Percentiles rank a stretch among this genome's conserved stretches.
These are phyloP conservation scores for Empis stercorea DNA, from an alignment of 2,888 invertebrate genomes.

Conservation along the genomic window DNA sequence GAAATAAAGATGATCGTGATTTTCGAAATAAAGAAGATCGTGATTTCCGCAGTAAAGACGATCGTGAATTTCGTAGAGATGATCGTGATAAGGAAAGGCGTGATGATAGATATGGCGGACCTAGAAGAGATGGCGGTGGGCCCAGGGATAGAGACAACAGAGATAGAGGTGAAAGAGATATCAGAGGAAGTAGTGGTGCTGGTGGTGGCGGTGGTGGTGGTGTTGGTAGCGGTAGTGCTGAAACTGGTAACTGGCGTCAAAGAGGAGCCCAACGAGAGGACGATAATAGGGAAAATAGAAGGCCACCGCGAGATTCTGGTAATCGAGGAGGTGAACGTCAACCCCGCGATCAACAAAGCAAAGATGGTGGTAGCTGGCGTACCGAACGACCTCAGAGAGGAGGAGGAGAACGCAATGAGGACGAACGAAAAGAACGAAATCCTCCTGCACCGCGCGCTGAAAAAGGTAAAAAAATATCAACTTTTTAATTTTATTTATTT, in stretches of 20 bases:
- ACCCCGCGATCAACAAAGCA: conserved; percentile 16
- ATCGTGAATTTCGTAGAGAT: conserved; percentile 18
- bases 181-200: conserved; percentile 23
- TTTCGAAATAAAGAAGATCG: conserved; percentile 8
- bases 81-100: conserved; percentile 18
- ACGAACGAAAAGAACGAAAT: conserved; percentile 24
- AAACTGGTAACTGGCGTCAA: conserved; percentile 8
- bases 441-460: conserved; percentile 22
- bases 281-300: conserved; percentile 11
- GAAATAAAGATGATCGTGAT: conserved; percentile 9
- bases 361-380: conserved; percentile 27
- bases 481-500: neutral
- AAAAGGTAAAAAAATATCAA: conserved; percentile 21
- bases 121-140: conserved; percentile 12
- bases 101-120: conserved; percentile 18
- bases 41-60: conserved; percentile 11
- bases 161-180: conserved; percentile 9
- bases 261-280: neutral
- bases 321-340: conserved; percentile 14
- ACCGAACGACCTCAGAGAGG: conserved; percentile 28
- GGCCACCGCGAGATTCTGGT: conserved; percentile 31
- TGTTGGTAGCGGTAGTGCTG: conserved; percentile 17
- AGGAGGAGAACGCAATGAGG: conserved; percentile 24
- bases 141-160: neutral
- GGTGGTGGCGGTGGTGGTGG: conserved; percentile 25